Percentiles rank a stretch among this genome's conserved stretches.
These are phyloP conservation scores for Amia ocellicauda DNA, from an alignment of 2,113 vertebrate genomes.

Conservation along the genomic window DNA sequence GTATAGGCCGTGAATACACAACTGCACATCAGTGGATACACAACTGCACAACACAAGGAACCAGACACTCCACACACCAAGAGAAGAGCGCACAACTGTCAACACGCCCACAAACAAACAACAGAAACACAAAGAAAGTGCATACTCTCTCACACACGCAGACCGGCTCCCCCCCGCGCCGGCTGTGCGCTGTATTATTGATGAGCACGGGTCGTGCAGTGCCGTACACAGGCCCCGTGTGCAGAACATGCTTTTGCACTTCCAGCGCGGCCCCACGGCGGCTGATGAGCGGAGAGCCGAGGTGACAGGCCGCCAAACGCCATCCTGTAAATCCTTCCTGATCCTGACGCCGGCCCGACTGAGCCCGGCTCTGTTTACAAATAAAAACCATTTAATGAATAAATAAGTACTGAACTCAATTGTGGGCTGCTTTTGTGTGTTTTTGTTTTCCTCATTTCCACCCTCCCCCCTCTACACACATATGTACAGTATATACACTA, in stretches of 20 bases:
- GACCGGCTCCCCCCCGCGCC: slow-evolving; percentile 39
- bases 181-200: slow-evolving; percentile 72
- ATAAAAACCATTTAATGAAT: slow-evolving; percentile 53
- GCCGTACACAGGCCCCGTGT: slow-evolving; percentile 92
- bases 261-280: slow-evolving; percentile 83
- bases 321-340: slow-evolving; percentile 68
- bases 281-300: slow-evolving; percentile 83
- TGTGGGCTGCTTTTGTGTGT: background rate
- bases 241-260: slow-evolving; percentile 98
- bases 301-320: slow-evolving; percentile 80
- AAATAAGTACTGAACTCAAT: slow-evolving; percentile 2
- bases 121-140: slow-evolving; percentile 20
- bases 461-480: background rate
- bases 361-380: slow-evolving; percentile 58
- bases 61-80: too few species aligned
- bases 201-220: slow-evolving; percentile 78
- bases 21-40: background rate
- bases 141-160: background rate
- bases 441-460: background rate
- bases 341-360: slow-evolving; percentile 53
- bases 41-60: background rate
- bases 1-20: too few species aligned
- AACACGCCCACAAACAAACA: slow-evolving; percentile 21
- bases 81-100: too few species aligned
- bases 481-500: too few species aligned